A percentile compares a stretch with the other conserved stretches of the same genome.
These are phyloP conservation scores for Candidula unifasciata DNA, from an alignment of 2,888 invertebrate species.

Conservation along the genomic window DNA sequence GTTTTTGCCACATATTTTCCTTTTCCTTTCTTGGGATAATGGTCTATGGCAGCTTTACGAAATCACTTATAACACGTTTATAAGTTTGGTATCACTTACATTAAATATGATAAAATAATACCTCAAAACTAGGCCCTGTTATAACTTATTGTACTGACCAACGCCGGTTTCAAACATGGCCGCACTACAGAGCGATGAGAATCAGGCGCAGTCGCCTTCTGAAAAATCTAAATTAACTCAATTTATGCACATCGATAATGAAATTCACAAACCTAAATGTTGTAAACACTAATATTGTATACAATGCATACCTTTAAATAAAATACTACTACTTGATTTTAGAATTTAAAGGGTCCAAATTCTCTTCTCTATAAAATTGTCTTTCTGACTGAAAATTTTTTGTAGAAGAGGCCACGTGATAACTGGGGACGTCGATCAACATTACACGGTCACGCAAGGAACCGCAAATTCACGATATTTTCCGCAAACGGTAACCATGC, in stretches of 20 bases:
- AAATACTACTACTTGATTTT: conserved; percentile 45
- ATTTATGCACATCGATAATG: background rate
- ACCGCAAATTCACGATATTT: background rate
- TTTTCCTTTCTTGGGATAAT: no score
- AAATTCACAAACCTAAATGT: background rate
- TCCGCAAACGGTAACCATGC: background rate
- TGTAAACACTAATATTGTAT: background rate
- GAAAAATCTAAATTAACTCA: background rate
- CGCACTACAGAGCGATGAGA: background rate
- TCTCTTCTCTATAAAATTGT: conserved; percentile 42
- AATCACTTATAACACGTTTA: background rate
- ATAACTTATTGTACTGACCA: background rate
- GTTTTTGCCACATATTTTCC: no score
- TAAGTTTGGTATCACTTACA: background rate
- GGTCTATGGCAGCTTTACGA: no score
- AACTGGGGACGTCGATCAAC: conserved; percentile 61
- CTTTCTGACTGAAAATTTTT: conserved; percentile 32
- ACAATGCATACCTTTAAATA: conserved; percentile 25
- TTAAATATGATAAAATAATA: no score
- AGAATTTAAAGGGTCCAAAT: conserved; percentile 44
- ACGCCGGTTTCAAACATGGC: conserved; percentile 42
- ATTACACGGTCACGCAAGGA: conserved; percentile 56
- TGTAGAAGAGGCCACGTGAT: conserved; percentile 55
- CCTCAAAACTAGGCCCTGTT: no score
- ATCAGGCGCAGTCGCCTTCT: background rate